phyloP scores from a whole-genome alignment of 2,888 invertebrate species.

The Brachylomia viminalis region DNA sequence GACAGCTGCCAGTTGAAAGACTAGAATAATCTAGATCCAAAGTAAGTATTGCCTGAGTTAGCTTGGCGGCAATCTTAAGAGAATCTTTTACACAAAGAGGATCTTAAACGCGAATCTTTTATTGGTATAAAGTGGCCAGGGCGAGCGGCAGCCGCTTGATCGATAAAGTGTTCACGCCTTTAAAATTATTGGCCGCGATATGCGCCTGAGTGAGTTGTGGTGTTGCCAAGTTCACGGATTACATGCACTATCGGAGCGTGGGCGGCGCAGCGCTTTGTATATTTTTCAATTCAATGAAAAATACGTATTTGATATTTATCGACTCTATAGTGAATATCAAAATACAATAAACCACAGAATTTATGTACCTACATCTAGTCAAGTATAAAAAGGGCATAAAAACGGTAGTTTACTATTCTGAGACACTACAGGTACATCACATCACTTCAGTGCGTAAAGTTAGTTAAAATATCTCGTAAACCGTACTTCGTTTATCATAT shows the following conservation, averaged over 20 bases:
- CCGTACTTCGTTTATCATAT: background rate
- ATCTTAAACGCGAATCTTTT: slow-evolving; percentile 60
- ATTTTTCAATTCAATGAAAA: slow-evolving; percentile 39
- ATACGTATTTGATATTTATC: slow-evolving; percentile 15
- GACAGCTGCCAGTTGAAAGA: slow-evolving; percentile 24
- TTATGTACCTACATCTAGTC: background rate
- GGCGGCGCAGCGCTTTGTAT: slow-evolving; percentile 43
- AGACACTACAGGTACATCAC: background rate
- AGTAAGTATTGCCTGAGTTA: slow-evolving; percentile 29
- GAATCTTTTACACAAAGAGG: slow-evolving; percentile 57
- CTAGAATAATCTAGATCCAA: slow-evolving; percentile 52
- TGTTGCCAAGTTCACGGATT: slow-evolving; percentile 58
- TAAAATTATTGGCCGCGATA: slow-evolving; percentile 67
- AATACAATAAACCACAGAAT: slow-evolving; percentile 5
- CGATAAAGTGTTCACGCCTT: slow-evolving; percentile 65
- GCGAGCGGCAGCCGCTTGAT: slow-evolving; percentile 56
- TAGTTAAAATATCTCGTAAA: background rate
- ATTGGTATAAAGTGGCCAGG: slow-evolving; percentile 54
- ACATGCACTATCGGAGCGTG: slow-evolving; percentile 54
- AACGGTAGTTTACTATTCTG: background rate
- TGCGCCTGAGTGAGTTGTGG: slow-evolving; percentile 65
- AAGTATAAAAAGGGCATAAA: background rate
- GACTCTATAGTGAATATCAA: slow-evolving; percentile 3
- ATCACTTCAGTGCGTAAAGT: background rate
- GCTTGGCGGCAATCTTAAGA: slow-evolving; percentile 49